A percentile compares a stretch with the other conserved stretches of the same genome.
These are phyloP conservation scores for Cyanocitta stelleri DNA, from an alignment of 2,113 vertebrate genomes.

Conservation along the genomic window DNA sequence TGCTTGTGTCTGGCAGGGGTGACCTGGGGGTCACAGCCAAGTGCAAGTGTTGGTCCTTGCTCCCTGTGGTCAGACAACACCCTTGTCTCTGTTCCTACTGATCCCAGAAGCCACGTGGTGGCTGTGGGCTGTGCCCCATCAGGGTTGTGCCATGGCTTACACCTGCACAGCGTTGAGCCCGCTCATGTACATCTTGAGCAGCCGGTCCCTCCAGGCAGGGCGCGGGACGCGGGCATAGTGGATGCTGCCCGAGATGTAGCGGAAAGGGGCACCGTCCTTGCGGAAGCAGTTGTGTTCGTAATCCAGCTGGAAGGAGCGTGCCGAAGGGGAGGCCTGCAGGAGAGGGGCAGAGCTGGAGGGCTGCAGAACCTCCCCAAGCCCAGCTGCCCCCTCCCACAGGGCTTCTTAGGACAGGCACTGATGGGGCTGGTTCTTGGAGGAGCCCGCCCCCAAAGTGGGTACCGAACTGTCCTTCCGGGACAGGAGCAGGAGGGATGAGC, in stretches of 20 bases:
- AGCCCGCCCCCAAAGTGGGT: background rate
- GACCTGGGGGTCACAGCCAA: background rate
- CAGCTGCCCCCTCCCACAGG: rapidly evolving
- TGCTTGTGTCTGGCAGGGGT: background rate
- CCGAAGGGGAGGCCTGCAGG: background rate
- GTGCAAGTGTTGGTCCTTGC: background rate
- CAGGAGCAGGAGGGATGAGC: background rate
- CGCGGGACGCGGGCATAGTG: constrained; percentile 89
- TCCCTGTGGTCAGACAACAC: background rate
- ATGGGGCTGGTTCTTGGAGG: background rate
- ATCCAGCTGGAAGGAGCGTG: constrained; percentile 83
- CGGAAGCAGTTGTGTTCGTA: constrained; percentile 79
- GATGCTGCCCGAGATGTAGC: constrained; percentile 90
- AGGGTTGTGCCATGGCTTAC: constrained; percentile 66
- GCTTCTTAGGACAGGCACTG: background rate
- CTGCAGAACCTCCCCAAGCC: background rate
- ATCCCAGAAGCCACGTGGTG: background rate
- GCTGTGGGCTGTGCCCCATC: background rate
- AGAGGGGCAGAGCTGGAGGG: background rate
- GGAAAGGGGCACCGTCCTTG: constrained; percentile 85
- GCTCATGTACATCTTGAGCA: constrained; percentile 90
- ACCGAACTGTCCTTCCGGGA: background rate
- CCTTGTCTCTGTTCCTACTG: background rate
- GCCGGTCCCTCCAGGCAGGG: constrained; percentile 88
- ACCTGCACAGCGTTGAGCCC: constrained; percentile 89